Conservation (phyloP, 1,140 invertebrate genomes). For the Heterodera schachtii region DNA sequence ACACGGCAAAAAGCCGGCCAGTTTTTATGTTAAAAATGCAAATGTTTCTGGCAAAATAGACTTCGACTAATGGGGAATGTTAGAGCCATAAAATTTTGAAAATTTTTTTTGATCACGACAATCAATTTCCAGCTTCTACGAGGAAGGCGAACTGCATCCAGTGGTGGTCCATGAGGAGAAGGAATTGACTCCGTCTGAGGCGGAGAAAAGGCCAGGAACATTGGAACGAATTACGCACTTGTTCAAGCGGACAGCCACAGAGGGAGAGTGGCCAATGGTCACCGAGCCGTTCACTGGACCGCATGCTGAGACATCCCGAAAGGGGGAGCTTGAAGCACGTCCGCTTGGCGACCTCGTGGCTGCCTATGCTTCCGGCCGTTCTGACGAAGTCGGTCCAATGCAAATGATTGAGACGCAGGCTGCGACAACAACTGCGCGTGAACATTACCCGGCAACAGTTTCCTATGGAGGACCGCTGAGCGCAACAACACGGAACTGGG, state of each 20-base stretch:
- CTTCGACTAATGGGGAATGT: no score
- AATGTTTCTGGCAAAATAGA: no score
- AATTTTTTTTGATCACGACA: neutral
- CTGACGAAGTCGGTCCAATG: conserved; percentile 24
- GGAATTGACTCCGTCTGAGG: neutral
- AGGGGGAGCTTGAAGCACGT: conserved; percentile 1
- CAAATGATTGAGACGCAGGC: neutral
- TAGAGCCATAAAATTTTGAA: neutral
- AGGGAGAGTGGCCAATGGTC: conserved; percentile 12
- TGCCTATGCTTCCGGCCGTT: conserved; percentile 35
- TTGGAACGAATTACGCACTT: neutral
- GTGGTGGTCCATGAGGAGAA: neutral
- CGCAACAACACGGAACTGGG: neutral
- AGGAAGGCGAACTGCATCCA: conserved; percentile 1
- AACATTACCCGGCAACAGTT: neutral
- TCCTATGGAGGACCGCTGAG: conserved; percentile 11
- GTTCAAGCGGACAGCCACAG: conserved; percentile 14
- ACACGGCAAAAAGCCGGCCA: no score
- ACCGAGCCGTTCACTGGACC: conserved; percentile 22
- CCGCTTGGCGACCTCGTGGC: conserved; percentile 22
- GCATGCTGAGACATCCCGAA: conserved; percentile 28
- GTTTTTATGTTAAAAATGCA: no score
- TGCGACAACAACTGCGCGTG: neutral
- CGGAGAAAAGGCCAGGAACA: neutral
- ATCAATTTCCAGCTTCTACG: conserved; percentile 3